Evolutionary conservation across 1,140 invertebrate species (phyloP), one percentile per base, ranked within the genome.

Genomic region (Drosophila kanapiae): DNA sequence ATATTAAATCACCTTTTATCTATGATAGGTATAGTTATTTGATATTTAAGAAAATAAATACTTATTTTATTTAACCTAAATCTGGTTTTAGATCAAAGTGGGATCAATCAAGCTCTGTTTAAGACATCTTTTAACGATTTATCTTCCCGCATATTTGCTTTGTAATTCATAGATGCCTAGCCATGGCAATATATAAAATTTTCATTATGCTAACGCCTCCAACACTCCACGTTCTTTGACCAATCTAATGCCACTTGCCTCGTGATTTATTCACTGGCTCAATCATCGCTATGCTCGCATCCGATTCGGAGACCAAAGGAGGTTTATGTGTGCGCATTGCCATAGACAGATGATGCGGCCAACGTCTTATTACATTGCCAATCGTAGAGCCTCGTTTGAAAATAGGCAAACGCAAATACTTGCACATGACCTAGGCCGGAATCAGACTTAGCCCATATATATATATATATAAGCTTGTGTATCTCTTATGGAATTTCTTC

Each of bases 401-500:
- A 72, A 72, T 72, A 48, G 42, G 27, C 51, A 59, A 72, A 42
- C 43, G 69, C 67, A 70, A 70, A 69, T 71, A 70, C 40, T 40
- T 18, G 35, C 35, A 72, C 65, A 70, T 70, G 65, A 75, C 59
- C 47, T 43, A 45, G 23, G 60, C 53, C 60, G 47, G 18, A 76
- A 76, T 67, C 27, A n/a, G 51, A 38, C 62, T 75, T 54, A n/a
- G 18, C 40, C 40, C 13, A 38, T 48, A 16, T 48, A 37, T 42
- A 54, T n/a, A 29, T 49, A 27, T 33, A n/a, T 54, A 45, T 60
- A 29, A 45, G 47, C 56, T 37, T 76, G 48, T 65, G 27, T 65
- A 64, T 75, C 59, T 59, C 69, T 75, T 63, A 61, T 48, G 56
- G 62, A 76, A 84, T 76, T 79, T 77, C 67, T 71, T 59, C 72